These are phyloP conservation scores for Chelmon rostratus DNA, from an alignment of 2,797 vertebrate genomes.

Conservation along the genomic window DNA sequence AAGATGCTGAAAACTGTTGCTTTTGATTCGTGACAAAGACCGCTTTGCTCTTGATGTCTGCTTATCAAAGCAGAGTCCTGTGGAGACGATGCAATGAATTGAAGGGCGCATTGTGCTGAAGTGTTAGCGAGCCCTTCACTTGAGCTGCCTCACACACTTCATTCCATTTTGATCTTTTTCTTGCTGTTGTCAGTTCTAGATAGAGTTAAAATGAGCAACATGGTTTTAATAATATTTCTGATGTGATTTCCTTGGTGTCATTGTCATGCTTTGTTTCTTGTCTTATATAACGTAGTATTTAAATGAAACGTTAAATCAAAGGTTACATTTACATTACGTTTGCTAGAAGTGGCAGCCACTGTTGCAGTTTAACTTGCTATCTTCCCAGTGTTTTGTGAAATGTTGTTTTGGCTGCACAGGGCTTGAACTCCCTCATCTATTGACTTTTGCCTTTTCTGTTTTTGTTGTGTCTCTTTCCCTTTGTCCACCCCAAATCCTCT, in stretches of 20 bases:
- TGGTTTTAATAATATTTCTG: conserved; percentile 11
- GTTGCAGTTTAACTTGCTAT: background rate
- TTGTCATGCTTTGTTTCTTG: background rate
- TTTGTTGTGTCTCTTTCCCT: conserved; percentile 8
- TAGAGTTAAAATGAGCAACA: background rate
- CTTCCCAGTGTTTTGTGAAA: background rate
- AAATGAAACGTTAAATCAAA: background rate
- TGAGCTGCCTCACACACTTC: conserved; percentile 2
- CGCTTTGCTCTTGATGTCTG: conserved; percentile 53
- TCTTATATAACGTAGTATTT: background rate
- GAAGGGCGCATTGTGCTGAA: conserved; percentile 21
- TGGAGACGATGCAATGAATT: conserved; percentile 31
- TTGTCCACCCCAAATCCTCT: conserved; percentile 10
- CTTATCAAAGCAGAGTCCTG: conserved; percentile 58
- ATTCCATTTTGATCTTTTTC: conserved; percentile 29
- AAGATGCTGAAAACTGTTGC: conserved; percentile 55
- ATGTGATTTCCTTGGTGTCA: background rate
- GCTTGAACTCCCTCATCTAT: background rate
- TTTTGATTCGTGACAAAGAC: conserved; percentile 36
- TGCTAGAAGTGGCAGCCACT: background rate
- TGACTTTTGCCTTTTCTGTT: background rate
- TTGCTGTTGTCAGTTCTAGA: conserved; percentile 16
- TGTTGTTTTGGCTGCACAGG: background rate
- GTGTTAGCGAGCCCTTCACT: conserved; percentile 22
- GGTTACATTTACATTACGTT: background rate